A percentile compares a stretch with the other conserved stretches of the same genome.
These are phyloP conservation scores for Rhegmatorhina hoffmannsi DNA, from an alignment of 2,113 vertebrate species.

Conservation along the genomic window DNA sequence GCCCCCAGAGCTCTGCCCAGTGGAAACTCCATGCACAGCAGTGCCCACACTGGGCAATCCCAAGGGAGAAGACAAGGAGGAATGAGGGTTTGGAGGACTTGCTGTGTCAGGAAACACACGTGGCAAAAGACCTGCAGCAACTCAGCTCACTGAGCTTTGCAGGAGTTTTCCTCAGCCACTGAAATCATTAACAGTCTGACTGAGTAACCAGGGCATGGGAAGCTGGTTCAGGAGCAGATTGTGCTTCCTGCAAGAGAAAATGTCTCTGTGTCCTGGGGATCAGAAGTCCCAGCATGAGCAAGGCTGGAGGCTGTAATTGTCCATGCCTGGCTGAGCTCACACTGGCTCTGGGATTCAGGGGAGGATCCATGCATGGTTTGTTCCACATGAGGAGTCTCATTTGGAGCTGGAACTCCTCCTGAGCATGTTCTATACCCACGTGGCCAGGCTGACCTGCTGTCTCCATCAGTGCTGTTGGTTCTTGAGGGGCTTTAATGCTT, in stretches of 20 bases:
- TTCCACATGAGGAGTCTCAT: not conserved
- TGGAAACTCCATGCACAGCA: not conserved
- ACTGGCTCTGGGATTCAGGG: not conserved
- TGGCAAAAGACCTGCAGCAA: not conserved
- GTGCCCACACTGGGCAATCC: not conserved
- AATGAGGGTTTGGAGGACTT: not conserved
- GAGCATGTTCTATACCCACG: not conserved
- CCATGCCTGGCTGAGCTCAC: constrained; percentile 20
- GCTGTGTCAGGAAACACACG: not conserved
- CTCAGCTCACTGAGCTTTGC: constrained; percentile 7
- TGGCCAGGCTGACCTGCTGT: not conserved
- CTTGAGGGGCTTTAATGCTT: not conserved
- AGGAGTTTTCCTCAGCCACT: not conserved
- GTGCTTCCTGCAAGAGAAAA: constrained; percentile 1
- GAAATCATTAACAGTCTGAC: not conserved
- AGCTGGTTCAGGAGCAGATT: constrained; percentile 1
- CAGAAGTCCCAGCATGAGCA: constrained; percentile 40
- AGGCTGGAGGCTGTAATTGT: constrained; percentile 13
- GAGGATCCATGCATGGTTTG: not conserved
- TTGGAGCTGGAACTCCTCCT: not conserved
- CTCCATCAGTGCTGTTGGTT: not conserved
- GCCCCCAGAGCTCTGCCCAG: not conserved
- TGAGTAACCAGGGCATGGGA: not conserved
- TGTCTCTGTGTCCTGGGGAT: not conserved
- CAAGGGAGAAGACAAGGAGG: not conserved